A percentile compares a stretch with the other conserved stretches of the same genome.
These are phyloP conservation scores for Cabera pusaria DNA, from an alignment of 2,888 invertebrate genomes.

Conservation along the genomic window DNA sequence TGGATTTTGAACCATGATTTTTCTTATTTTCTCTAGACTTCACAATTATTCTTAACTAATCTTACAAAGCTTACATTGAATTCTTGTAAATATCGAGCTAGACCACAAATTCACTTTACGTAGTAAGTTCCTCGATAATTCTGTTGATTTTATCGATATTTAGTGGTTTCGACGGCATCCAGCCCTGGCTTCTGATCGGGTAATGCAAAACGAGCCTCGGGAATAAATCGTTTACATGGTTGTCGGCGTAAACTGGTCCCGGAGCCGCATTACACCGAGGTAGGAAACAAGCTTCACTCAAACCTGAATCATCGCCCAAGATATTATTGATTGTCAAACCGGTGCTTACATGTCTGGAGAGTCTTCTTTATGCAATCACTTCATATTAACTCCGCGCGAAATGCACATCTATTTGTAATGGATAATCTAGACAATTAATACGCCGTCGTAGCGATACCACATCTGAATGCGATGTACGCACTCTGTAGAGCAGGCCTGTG, in stretches of 20 bases:
- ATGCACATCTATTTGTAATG: constrained; percentile 9
- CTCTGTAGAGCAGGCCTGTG: constrained; percentile 46
- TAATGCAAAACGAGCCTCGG: constrained; percentile 79
- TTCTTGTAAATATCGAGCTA: too few species aligned
- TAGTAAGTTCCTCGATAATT: background rate
- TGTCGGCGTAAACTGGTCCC: constrained; percentile 82
- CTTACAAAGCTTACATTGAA: too few species aligned
- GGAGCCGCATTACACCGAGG: constrained; percentile 50
- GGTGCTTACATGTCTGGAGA: constrained; percentile 15
- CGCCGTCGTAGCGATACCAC: constrained; percentile 41
- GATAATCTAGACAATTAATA: constrained; percentile 21
- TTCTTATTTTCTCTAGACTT: too few species aligned
- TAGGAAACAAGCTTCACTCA: constrained; percentile 61
- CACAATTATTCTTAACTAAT: too few species aligned
- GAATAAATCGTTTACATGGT: constrained; percentile 83
- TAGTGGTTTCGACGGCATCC: constrained; percentile 39
- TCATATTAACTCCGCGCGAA: constrained; percentile 3
- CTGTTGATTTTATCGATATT: constrained; percentile 29
- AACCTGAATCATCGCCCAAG: constrained; percentile 38
- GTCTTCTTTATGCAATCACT: constrained; percentile 6
- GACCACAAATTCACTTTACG: background rate
- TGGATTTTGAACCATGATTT: too few species aligned
- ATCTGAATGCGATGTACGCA: constrained; percentile 60
- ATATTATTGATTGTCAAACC: constrained; percentile 27
- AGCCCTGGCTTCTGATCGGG: constrained; percentile 76